Evolutionary conservation across 1,140 invertebrate genomes (phyloP).

Genomic region (Magallana ariakensis): DNA sequence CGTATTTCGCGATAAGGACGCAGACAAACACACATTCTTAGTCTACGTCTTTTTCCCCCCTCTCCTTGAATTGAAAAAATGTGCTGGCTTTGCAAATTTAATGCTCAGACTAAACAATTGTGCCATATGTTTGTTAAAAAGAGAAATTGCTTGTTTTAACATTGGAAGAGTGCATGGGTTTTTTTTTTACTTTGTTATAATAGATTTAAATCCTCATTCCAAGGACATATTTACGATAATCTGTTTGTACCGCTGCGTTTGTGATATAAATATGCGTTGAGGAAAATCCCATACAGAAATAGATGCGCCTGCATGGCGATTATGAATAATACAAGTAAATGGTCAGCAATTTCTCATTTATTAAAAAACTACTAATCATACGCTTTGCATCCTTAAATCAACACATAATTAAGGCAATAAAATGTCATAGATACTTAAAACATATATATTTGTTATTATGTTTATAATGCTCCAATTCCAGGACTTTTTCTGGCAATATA

Average conservation of each 20-base stretch:
- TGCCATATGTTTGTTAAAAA: constrained; percentile 22
- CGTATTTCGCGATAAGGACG: not conserved
- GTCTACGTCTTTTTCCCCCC: constrained; percentile 4
- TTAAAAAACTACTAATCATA: too few relatives aligned
- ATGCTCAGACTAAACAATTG: constrained; percentile 6
- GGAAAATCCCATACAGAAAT: constrained; percentile 27
- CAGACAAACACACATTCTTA: not conserved
- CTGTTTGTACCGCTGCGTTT: not conserved
- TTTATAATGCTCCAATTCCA: too few relatives aligned
- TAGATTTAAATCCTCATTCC: constrained; percentile 24
- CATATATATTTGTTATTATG: too few relatives aligned
- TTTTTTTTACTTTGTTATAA: not conserved
- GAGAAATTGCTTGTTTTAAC: not conserved
- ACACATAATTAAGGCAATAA: too few relatives aligned
- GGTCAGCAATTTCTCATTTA: not conserved
- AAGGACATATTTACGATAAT: constrained; percentile 28
- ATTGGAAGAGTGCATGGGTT: not conserved
- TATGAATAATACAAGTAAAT: not conserved
- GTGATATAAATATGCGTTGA: constrained; percentile 17
- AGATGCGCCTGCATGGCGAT: not conserved
- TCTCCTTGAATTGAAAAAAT: not conserved
- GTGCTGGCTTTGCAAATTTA: constrained; percentile 10
- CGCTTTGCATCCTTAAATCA: too few relatives aligned
- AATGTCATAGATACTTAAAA: too few relatives aligned
- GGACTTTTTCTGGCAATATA: too few relatives aligned